Evolutionary conservation across 2,888 invertebrate species (phyloP), one percentile per base, ranked within the genome.

Genomic region (Drosophila meridiana): DNA sequence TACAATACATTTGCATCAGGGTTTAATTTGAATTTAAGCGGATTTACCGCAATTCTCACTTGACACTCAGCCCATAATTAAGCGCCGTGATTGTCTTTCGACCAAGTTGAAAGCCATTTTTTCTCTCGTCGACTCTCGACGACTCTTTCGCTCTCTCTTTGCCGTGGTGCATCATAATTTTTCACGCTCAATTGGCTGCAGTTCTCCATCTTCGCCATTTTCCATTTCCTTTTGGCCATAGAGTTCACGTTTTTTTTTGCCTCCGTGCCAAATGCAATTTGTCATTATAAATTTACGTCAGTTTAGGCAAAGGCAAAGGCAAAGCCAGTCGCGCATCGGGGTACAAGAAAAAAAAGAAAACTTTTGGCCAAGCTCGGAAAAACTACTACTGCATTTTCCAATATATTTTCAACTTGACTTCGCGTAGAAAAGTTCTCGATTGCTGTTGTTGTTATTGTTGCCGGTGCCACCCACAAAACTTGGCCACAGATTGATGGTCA

Each of bases 231-330:
- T 42, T 50, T 28, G 48, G 20, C 53, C n/a, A 43, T 36, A 50
- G 63, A 20, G 50, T n/a, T 36, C 58, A 60, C 64, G n/a, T 43
- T 6, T 38, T 56, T 56, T 38, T 55, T 20, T 20, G 20, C 11
- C 58, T 66, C 58, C 62, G 73, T 76, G 70, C 82, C 84, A 88
- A 90, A 90, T 88, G 89, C 90, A 88, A 91, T 91, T 90, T 90
- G 91, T 89, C 91, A 89, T 87, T 89, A 83, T 87, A 90, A 91
- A 90, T 91, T 90, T 89, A 90, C 83, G 87, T 90, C 87, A 89
- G 86, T 87, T 90, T 82, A 78, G 73, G 91, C 86, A 87, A 80
- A 78, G 56, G 68, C 68, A 65, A 68, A 65, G 45, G 69, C 68
- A 66, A 70, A 66, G 70, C 56, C 52, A 75, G 69, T 64, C 32